phyloP scores from a whole-genome alignment of 2,888 invertebrate genomes.

The Phorcus lineatus region DNA sequence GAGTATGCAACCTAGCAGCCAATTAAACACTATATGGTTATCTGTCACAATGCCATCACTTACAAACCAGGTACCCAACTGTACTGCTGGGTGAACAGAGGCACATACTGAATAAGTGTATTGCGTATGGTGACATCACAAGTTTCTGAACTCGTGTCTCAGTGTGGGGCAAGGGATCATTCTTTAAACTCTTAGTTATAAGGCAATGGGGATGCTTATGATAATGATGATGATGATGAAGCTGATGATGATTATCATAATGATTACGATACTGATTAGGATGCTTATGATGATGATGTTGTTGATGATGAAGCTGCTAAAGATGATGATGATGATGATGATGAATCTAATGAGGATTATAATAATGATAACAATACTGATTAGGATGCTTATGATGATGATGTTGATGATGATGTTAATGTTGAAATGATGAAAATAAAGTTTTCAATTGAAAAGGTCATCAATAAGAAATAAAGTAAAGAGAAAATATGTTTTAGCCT shows the following conservation, averaged over 20 bases:
- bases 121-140: too few species aligned
- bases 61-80: too few species aligned
- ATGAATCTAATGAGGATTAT: constrained; percentile 36
- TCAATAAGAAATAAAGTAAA: too few species aligned
- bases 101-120: too few species aligned
- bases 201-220: constrained; percentile 26
- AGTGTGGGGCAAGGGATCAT: too few species aligned
- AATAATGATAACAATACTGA: constrained; percentile 16
- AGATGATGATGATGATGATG: constrained; percentile 32
- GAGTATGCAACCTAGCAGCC: too few species aligned
- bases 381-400: constrained; percentile 24
- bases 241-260: constrained; percentile 34
- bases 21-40: too few species aligned
- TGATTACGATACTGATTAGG: constrained; percentile 20
- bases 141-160: too few species aligned
- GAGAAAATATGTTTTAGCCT: neutral
- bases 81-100: too few species aligned
- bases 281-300: constrained; percentile 23
- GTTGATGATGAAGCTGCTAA: neutral
- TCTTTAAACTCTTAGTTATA: too few species aligned
- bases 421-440: constrained; percentile 2
- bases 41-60: too few species aligned
- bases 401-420: neutral
- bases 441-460: too few species aligned
- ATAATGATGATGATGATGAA: constrained; percentile 33